Percentiles rank a stretch among this genome's conserved stretches.
Evolutionary conservation across 2,888 invertebrate species (phyloP).

Genomic region (Machimus rusticus): DNA sequence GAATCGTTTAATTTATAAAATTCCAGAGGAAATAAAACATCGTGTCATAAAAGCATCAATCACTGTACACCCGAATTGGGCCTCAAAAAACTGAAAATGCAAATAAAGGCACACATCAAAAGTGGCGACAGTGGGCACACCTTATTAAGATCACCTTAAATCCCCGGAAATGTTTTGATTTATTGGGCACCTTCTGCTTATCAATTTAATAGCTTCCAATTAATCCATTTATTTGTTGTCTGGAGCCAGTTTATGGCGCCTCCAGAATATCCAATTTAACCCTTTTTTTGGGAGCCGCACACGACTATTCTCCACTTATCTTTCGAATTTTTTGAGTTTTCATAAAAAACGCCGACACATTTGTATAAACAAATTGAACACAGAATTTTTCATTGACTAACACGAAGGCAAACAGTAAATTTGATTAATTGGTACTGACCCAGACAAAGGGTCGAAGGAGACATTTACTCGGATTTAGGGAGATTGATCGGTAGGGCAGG

Average conservation of each 20-base stretch:
- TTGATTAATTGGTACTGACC: background rate
- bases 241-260: constrained; percentile 16
- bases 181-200: background rate
- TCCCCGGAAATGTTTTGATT: background rate
- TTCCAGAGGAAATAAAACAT: background rate
- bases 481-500: background rate
- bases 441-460: background rate
- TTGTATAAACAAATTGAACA: background rate
- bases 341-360: background rate
- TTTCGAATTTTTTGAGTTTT: background rate
- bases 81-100: background rate
- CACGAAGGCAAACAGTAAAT: background rate
- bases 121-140: background rate
- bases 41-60: background rate
- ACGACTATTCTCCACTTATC: background rate
- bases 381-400: background rate
- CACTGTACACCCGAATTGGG: background rate
- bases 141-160: background rate
- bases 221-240: constrained; percentile 7
- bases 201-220: background rate
- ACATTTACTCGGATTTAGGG: background rate
- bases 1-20: background rate
- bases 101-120: background rate
- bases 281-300: background rate
- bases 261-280: background rate